These are phyloP conservation scores for Chitala chitala DNA, from an alignment of 2,113 vertebrate genomes.

Conservation along the genomic window DNA sequence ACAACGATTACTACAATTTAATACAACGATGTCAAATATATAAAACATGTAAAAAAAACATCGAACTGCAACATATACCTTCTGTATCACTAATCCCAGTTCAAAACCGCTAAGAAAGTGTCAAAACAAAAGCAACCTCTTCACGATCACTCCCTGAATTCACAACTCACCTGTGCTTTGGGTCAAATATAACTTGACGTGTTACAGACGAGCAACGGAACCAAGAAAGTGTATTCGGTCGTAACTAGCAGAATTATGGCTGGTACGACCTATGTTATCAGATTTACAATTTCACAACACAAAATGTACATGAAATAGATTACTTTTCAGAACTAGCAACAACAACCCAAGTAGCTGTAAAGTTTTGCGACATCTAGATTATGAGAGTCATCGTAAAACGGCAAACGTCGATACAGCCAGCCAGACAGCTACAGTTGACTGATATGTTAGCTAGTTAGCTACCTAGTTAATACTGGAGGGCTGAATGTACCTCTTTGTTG, in stretches of 20 bases:
- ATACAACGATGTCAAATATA: background rate
- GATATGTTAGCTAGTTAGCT: constrained; percentile 23
- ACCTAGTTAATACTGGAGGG: constrained; percentile 24
- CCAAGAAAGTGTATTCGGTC: background rate
- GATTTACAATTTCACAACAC: too few relatives aligned
- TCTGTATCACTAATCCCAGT: background rate
- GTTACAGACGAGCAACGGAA: background rate
- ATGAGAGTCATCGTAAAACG: background rate
- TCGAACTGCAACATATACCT: background rate
- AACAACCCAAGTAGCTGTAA: too few relatives aligned
- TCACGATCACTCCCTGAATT: background rate
- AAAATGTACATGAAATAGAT: too few relatives aligned
- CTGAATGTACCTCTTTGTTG: constrained; percentile 63
- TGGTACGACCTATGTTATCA: too few relatives aligned
- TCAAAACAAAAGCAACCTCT: background rate
- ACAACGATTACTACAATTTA: background rate
- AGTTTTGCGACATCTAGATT: too few relatives aligned
- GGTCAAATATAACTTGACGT: background rate
- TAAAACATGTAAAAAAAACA: background rate
- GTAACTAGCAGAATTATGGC: too few relatives aligned
- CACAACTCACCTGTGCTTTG: too few relatives aligned
- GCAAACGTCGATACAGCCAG: constrained; percentile 40
- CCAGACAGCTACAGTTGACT: constrained; percentile 25
- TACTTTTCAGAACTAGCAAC: too few relatives aligned
- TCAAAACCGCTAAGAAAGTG: background rate